Percentiles rank a stretch among this genome's conserved stretches.
Conservation (phyloP, 2,797 vertebrate species). For the Chromobotia macracanthus region DNA sequence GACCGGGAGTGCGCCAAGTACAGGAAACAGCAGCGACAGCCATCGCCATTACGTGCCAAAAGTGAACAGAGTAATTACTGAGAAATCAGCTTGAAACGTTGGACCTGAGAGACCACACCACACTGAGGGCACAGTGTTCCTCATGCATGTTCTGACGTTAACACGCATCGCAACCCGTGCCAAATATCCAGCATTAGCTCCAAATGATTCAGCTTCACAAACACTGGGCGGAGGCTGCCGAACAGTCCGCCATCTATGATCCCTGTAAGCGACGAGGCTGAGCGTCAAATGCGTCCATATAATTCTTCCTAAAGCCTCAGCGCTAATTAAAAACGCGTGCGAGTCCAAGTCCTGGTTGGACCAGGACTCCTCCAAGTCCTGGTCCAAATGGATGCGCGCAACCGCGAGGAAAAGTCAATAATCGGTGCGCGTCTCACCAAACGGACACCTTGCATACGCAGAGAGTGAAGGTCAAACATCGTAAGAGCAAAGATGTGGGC, state of each 20-base stretch:
- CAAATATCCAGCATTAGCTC: conserved; percentile 43
- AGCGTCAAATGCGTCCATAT: conserved; percentile 74
- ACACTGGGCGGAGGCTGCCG: conserved; percentile 8
- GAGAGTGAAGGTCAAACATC: background rate
- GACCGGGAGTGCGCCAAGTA: conserved; percentile 27
- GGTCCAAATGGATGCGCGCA: conserved; percentile 6
- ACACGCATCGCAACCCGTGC: conserved; percentile 32
- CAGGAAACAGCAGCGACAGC: conserved; percentile 43
- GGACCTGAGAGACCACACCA: conserved; percentile 48
- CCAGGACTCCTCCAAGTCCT: conserved; percentile 54
- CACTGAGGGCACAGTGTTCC: conserved; percentile 50
- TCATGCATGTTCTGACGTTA: conserved; percentile 49
- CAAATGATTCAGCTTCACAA: conserved; percentile 38
- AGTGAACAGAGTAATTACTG: conserved; percentile 49
- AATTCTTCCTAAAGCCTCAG: conserved; percentile 70
- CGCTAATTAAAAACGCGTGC: conserved; percentile 75
- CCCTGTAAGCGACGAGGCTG: conserved; percentile 64
- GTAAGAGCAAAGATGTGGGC: too few species aligned
- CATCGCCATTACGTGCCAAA: conserved; percentile 45
- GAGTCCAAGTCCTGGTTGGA: conserved; percentile 47
- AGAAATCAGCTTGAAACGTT: conserved; percentile 47
- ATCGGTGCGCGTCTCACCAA: conserved; percentile 19
- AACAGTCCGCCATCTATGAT: conserved; percentile 15
- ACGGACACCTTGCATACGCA: conserved; percentile 8
- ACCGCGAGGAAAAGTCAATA: background rate